Conservation (phyloP, 2,888 invertebrate species). For the Anodontia alba region DNA sequence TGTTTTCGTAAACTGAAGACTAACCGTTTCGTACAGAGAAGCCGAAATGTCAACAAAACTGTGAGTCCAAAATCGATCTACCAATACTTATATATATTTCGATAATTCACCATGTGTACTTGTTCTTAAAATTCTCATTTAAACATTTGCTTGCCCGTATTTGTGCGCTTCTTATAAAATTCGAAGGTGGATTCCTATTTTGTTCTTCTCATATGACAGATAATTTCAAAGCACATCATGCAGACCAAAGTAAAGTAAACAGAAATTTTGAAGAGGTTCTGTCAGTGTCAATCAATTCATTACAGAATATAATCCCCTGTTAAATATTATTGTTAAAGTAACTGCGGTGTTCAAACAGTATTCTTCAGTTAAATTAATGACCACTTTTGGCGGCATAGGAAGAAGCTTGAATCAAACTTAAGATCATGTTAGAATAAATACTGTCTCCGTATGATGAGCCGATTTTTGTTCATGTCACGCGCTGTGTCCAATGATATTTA, state of each 20-base stretch:
- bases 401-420: background rate
- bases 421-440: background rate
- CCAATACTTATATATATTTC: constrained; percentile 44
- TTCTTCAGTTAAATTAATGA: background rate
- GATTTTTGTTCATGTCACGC: background rate
- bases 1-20: constrained; percentile 10
- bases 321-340: background rate
- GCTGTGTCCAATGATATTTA: background rate
- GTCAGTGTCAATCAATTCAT: background rate
- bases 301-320: background rate
- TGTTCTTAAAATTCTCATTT: constrained; percentile 26
- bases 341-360: background rate
- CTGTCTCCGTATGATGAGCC: background rate
- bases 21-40: constrained; percentile 14
- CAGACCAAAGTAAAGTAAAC: background rate
- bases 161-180: background rate
- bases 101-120: constrained; percentile 29
- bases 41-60: constrained; percentile 42
- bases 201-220: background rate
- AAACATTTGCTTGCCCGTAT: constrained; percentile 46
- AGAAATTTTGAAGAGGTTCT: background rate
- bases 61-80: constrained; percentile 38
- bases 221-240: background rate
- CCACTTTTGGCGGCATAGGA: background rate
- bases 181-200: background rate